Percentiles rank a stretch among this genome's conserved stretches.
Conservation (phyloP, 2,797 vertebrate genomes). For the Tarsius wallacei region DNA sequence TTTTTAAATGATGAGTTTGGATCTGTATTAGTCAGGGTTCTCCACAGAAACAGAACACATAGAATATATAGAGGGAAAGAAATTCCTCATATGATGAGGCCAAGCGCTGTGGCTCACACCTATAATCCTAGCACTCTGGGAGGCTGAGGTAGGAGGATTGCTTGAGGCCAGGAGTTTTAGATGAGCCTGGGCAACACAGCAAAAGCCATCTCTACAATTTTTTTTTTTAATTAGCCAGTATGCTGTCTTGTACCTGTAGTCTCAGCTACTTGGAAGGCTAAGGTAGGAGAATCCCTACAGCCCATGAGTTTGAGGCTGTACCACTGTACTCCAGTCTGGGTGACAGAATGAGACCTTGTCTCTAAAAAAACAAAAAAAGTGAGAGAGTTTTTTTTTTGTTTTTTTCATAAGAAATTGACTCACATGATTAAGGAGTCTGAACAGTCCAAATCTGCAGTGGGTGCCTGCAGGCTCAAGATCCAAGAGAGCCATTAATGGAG, state of each 20-base stretch:
- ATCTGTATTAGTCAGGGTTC: neutral
- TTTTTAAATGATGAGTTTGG: neutral
- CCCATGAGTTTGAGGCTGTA: neutral
- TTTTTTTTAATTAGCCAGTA: neutral
- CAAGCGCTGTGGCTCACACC: neutral
- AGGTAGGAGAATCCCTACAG: neutral
- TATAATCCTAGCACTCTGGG: neutral
- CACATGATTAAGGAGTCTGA: neutral
- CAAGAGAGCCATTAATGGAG: neutral
- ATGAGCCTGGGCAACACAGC: neutral
- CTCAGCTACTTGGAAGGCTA: neutral
- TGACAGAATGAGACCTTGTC: neutral
- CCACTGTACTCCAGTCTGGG: neutral
- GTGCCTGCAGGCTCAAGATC: neutral
- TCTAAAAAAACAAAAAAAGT: neutral
- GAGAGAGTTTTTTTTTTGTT: no score
- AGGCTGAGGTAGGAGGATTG: neutral
- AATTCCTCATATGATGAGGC: neutral
- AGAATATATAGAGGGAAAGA: neutral
- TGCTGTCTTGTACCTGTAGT: neutral
- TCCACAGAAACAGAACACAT: neutral
- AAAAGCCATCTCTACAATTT: neutral
- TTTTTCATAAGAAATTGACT: neutral
- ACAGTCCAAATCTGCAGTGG: neutral
- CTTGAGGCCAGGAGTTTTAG: neutral